phyloP scores from a whole-genome alignment of 92 coral and sea anemone genomes.

The Porites evermanni region DNA sequence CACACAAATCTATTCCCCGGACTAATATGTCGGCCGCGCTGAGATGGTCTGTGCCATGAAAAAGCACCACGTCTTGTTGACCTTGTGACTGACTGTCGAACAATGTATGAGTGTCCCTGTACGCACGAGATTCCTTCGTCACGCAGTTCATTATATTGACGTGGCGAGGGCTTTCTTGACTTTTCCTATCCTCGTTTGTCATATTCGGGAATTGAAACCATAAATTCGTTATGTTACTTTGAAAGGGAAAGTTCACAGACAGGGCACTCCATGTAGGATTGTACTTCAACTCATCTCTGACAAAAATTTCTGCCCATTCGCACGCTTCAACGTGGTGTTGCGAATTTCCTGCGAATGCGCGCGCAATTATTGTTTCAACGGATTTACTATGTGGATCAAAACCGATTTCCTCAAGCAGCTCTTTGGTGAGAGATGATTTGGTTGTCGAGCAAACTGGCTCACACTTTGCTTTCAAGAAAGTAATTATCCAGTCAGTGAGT shows the following conservation, averaged over 20 bases:
- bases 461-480: conserved; percentile 32
- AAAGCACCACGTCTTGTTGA: conserved; percentile 27
- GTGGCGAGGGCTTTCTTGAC: not conserved
- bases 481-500: conserved; percentile 43
- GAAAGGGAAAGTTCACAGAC: conserved; percentile 37
- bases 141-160: conserved; percentile 45
- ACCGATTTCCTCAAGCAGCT: conserved; percentile 54
- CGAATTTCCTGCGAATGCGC: conserved; percentile 11
- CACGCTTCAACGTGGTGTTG: conserved; percentile 52
- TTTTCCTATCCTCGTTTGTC: not conserved
- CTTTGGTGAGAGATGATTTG: not conserved
- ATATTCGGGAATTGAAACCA: conserved; percentile 26
- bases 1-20: conserved; percentile 54
- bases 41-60: conserved; percentile 75
- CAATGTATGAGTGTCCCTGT: not conserved
- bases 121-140: conserved; percentile 2
- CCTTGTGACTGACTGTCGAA: conserved; percentile 2
- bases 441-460: not conserved
- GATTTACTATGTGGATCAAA: conserved; percentile 37
- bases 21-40: conserved; percentile 60
- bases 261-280: conserved; percentile 32
- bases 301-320: conserved; percentile 51
- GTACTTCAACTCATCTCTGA: conserved; percentile 61
- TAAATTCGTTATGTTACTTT: not conserved
- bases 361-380: conserved; percentile 23